These are phyloP conservation scores for Isichthys henryi DNA, from an alignment of 2,113 vertebrate genomes.

Conservation along the genomic window DNA sequence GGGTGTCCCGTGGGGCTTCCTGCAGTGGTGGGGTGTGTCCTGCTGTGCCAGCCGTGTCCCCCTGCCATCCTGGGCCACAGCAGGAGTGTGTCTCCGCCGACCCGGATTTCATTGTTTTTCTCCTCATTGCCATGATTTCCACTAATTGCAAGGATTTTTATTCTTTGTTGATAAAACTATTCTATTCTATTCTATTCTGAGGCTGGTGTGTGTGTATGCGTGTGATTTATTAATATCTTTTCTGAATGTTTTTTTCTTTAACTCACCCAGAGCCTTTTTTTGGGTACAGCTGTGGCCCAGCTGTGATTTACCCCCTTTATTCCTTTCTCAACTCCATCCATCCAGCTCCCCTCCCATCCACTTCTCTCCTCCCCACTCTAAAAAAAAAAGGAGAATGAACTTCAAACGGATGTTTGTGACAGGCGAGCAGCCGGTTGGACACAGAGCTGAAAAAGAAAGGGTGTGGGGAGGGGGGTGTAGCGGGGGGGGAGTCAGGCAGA, in stretches of 20 bases:
- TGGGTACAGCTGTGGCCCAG: slow-evolving; percentile 71
- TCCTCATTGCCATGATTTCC: slow-evolving; percentile 53
- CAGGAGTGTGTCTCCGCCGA: slow-evolving; percentile 33
- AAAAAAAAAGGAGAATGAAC: slow-evolving; percentile 32
- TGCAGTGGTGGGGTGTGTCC: background rate
- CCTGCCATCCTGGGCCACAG: background rate
- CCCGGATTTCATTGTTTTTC: slow-evolving; percentile 60
- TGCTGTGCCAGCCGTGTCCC: background rate
- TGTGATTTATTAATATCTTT: slow-evolving; percentile 28
- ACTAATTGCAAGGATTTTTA: slow-evolving; percentile 46
- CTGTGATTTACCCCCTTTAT: slow-evolving; percentile 57
- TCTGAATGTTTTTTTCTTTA: background rate
- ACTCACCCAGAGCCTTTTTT: slow-evolving; percentile 1
- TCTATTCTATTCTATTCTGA: background rate
- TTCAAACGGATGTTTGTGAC: slow-evolving; percentile 58
- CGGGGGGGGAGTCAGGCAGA: background rate
- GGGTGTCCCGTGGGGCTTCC: background rate
- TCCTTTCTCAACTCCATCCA: slow-evolving; percentile 40
- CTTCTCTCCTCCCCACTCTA: slow-evolving; percentile 31
- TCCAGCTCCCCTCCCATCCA: slow-evolving; percentile 16
- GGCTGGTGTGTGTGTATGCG: slow-evolving; percentile 21
- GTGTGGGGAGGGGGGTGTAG: background rate
- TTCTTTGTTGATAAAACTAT: slow-evolving; percentile 38
- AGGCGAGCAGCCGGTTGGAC: slow-evolving; percentile 40
- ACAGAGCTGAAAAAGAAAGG: background rate